phyloP scores from a whole-genome alignment of 2,888 invertebrate species.

The Pyrocoelia pectoralis region DNA sequence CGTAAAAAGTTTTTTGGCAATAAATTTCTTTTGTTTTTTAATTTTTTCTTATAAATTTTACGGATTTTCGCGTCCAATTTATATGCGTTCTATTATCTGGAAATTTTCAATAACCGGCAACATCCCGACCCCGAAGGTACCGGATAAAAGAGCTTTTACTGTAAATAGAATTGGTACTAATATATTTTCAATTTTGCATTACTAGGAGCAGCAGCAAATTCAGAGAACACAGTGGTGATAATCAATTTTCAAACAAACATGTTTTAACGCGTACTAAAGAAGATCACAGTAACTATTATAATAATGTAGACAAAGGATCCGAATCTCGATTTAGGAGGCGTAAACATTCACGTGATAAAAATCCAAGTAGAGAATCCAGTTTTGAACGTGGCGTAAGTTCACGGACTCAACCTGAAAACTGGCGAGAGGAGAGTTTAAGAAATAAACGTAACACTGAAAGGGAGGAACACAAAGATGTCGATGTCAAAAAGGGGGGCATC shows the following conservation, averaged over 20 bases:
- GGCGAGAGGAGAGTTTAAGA: conserved; percentile 56
- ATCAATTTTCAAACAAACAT: conserved; percentile 13
- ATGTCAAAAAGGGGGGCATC: conserved; percentile 50
- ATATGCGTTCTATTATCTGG: too few species aligned
- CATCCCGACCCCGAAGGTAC: too few species aligned
- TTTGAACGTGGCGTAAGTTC: conserved; percentile 50
- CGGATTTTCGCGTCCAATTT: too few species aligned
- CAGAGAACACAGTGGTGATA: conserved; percentile 49
- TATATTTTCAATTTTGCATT: conserved; percentile 6
- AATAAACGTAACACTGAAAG: conserved; percentile 44
- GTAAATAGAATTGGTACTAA: neutral
- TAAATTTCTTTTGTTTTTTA: too few species aligned
- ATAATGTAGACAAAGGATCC: conserved; percentile 52
- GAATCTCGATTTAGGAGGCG: conserved; percentile 42
- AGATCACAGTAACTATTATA: conserved; percentile 44
- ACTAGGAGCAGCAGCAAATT: conserved; percentile 50
- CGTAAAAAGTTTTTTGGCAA: too few species aligned
- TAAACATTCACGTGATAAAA: conserved; percentile 44
- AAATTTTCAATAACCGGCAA: too few species aligned
- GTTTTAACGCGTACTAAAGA: conserved; percentile 18
- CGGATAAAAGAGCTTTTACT: too few species aligned
- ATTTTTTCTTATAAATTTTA: too few species aligned
- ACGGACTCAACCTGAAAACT: conserved; percentile 54
- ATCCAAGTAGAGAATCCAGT: conserved; percentile 51
- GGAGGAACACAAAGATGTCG: conserved; percentile 37